Conservation (phyloP, 2,113 vertebrate species). For the Hypocryptadius cinnamomeus region DNA sequence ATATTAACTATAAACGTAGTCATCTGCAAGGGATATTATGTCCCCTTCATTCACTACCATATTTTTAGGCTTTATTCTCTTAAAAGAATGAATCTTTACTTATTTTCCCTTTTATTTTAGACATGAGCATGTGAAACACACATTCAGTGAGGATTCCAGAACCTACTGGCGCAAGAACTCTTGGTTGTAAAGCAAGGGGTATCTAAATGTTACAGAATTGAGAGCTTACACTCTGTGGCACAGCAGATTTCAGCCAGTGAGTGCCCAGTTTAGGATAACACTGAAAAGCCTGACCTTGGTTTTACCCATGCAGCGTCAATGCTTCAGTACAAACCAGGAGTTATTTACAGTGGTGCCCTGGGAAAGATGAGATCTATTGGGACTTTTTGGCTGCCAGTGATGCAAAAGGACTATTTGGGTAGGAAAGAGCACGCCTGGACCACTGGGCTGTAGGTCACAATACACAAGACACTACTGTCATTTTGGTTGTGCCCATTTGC, state of each 20-base stretch:
- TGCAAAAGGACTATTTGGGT: neutral
- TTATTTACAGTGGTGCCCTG: neutral
- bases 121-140: neutral
- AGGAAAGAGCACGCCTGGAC: neutral
- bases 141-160: neutral
- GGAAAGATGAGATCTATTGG: neutral
- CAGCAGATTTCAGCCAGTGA: neutral
- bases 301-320: neutral
- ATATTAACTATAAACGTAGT: neutral
- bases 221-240: neutral
- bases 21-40: neutral
- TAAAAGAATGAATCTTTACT: neutral
- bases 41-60: neutral
- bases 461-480: neutral
- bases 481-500: neutral
- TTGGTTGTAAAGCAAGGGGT: neutral
- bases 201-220: neutral
- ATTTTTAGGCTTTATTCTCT: neutral
- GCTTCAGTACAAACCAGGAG: neutral
- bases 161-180: neutral
- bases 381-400: neutral
- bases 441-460: constrained; percentile 11
- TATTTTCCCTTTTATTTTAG: neutral
- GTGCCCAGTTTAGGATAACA: neutral
- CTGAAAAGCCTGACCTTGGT: neutral